Evolutionary conservation across 2,888 invertebrate genomes (phyloP), one percentile per base, ranked within the genome.

Genomic region (Caenorhabditis sp.): DNA sequence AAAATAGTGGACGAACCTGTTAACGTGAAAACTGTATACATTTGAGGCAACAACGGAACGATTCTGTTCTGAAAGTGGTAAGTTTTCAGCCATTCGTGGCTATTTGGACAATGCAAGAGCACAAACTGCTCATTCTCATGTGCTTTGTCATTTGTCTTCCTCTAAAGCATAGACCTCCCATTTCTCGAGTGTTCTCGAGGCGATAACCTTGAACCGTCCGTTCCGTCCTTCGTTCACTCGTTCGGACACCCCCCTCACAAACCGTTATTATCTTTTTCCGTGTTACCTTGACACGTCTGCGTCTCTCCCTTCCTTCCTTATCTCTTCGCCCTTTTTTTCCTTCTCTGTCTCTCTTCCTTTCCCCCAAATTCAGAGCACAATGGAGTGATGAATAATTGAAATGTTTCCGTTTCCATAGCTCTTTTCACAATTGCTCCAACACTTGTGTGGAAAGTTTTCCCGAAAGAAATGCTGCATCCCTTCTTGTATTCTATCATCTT

Each of bases 201-300:
- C 55, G 58, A 68, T 50, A 50, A 68, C 66, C 66, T 68, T 70
- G 59, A 70, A 41, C 24, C 11, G n/a, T n/a, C n/a, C n/a, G n/a
- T n/a, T n/a, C 30, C 35, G 32, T 48, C 56, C 24, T 22, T 32
- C 22, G 9, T 39, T 0, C 45, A 37, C 62, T 7, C 35, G 6
- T 30, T 30, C 6, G 9, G 30, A 30, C 30, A 30, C 35, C 35
- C 2, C 13, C 52, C 70, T 48, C 58, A 45, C 50, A 48, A 56
- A 56, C 59, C 35, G 26, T 35, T 56, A 71, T 62, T 71, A 61
- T 71, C 71, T 71, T 56, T 56, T 45, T 50, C 56, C 52, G 56
- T 66, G 53, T 61, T 39, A 55, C 62, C 62, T 56, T 50, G 46
- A 55, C 71, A 48, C 62, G 46, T 32, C 62, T 62, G 61, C 46